Percentiles rank a stretch among this genome's conserved stretches.
phyloP scores from a whole-genome alignment of 2,797 vertebrate species.

The Holocentrus rufus region DNA sequence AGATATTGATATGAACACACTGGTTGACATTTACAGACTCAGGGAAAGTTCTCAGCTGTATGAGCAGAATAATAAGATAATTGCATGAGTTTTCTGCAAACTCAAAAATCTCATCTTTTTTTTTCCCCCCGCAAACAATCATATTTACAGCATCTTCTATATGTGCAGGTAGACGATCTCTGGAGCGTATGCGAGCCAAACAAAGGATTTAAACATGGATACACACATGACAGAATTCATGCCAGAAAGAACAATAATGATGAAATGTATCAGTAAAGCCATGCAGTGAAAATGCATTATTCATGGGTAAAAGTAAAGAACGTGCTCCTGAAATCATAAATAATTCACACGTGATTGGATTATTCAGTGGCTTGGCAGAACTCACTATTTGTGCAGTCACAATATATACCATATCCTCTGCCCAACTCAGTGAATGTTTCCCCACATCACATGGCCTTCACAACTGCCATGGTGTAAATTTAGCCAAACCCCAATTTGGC shows the following conservation, averaged over 20 bases:
- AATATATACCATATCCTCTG: slow-evolving; percentile 44
- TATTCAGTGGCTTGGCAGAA: slow-evolving; percentile 72
- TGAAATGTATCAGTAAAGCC: slow-evolving; percentile 72
- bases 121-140: slow-evolving; percentile 42
- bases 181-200: slow-evolving; percentile 59
- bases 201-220: slow-evolving; percentile 60
- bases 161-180: slow-evolving; percentile 64
- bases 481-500: slow-evolving; percentile 3
- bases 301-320: slow-evolving; percentile 74
- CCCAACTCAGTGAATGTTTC: slow-evolving; percentile 19
- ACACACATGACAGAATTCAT: slow-evolving; percentile 61
- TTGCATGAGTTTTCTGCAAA: slow-evolving; percentile 41
- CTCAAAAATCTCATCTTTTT: slow-evolving; percentile 30
- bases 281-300: slow-evolving; percentile 72
- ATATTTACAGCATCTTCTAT: slow-evolving; percentile 65
- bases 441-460: slow-evolving; percentile 2
- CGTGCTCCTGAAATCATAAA: slow-evolving; percentile 67
- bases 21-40: slow-evolving; percentile 65
- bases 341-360: slow-evolving; percentile 78
- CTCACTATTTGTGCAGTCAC: slow-evolving; percentile 50
- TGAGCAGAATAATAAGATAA: slow-evolving; percentile 57
- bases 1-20: slow-evolving; percentile 29
- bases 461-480: not conserved
- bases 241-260: slow-evolving; percentile 69
- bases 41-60: slow-evolving; percentile 17